Base-by-base conservation (phyloP, 2,113 vertebrate species). In the Corydoras maculifer region DNA sequence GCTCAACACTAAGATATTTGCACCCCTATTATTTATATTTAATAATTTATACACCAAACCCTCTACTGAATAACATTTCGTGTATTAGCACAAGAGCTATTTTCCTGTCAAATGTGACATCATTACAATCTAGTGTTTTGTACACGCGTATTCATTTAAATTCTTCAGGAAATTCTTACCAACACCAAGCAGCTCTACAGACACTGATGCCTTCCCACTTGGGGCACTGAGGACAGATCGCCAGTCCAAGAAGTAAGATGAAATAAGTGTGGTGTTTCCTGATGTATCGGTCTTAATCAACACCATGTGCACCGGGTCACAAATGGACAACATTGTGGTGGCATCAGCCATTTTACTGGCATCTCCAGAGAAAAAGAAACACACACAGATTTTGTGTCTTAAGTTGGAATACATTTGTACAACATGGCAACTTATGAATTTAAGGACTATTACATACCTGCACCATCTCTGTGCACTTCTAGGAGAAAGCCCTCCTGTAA, bases 231-330 rank as follows among this genome's bases (percentile, higher is more conserved):
- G 89, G 76, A 97, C 86, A 5, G 88, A 91, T 69, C 96, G 88
- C 95, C 97, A 99, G 82, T 98, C 96, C 68, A 99, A 86, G 82
- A 97, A 95, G 84, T 94, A 90, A 54, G 97, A 99, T 1, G 97
- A 93, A 15, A 96, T 87, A 61, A 99, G 87, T 0, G 90, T 88
- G 0, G 92, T 98, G 78, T 98, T 94, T 62, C 91, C 90, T 81
- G 89, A 92, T 0, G 91, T 87, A 84, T 98, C 94, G 2, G 89
- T 97, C 87, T 87, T 96, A 82, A 98, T 94, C 77, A 99, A 87
- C 65, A 99, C 94, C 82, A 99, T 88, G 74, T 99, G 96, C 63
- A 98, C 85, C 5, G 94, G 93, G 81, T 99, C 96, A 82, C 93
- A 93, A 78, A 99, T 86, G 12, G 96, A 97, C 70, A 99, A 86